These are phyloP conservation scores for Carpatolechia fugitivella DNA, from an alignment of 2,888 invertebrate species.

Conservation along the genomic window DNA sequence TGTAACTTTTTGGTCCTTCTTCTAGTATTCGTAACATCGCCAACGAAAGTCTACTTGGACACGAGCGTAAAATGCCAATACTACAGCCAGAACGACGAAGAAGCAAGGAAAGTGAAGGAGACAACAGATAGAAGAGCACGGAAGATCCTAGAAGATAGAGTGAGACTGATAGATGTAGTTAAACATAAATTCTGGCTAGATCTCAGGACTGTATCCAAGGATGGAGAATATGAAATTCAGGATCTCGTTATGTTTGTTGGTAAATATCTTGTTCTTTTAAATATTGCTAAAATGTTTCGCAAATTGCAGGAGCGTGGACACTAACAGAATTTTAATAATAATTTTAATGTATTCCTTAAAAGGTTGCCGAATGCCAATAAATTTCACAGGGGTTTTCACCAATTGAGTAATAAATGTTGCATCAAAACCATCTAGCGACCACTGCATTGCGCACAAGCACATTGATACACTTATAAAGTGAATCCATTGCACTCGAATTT, in stretches of 20 bases:
- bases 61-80: constrained; percentile 62
- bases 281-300: not conserved
- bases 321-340: not conserved
- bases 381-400: constrained; percentile 1
- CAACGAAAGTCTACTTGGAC: constrained; percentile 75
- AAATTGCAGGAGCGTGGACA: too few species aligned
- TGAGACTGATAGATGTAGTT: constrained; percentile 55
- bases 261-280: constrained; percentile 35
- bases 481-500: too few species aligned
- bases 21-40: constrained; percentile 78
- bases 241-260: constrained; percentile 73
- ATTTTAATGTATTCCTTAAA: not conserved
- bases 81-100: constrained; percentile 71
- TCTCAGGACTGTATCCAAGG: constrained; percentile 60
- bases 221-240: constrained; percentile 72
- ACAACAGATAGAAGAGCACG: constrained; percentile 13
- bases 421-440: not conserved
- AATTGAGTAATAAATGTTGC: not conserved
- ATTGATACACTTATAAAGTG: too few species aligned
- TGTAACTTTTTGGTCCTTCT: constrained; percentile 41
- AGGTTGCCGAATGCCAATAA: not conserved
- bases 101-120: constrained; percentile 32
- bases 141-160: constrained; percentile 34
- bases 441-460: too few species aligned
- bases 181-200: constrained; percentile 62